Conservation (phyloP, 2,797 vertebrate genomes). For the Anguilla marmorata region DNA sequence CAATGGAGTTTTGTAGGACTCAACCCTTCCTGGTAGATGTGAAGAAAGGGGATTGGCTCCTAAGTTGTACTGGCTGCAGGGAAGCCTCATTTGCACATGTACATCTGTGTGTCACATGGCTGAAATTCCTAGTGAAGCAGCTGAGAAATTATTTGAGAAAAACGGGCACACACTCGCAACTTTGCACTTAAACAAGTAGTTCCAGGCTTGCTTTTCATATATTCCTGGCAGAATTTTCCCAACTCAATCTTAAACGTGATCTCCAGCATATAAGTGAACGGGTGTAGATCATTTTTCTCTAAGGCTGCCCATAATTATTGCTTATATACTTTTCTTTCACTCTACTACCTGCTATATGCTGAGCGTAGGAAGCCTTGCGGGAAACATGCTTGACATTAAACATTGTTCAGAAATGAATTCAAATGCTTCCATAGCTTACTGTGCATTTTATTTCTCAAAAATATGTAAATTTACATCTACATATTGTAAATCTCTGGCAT, state of each 20-base stretch:
- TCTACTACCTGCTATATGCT: background rate
- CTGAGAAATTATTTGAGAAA: background rate
- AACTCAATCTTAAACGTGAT: background rate
- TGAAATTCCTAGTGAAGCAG: background rate
- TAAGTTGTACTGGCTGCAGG: background rate
- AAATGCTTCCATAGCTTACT: conserved; percentile 15
- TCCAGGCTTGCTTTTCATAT: background rate
- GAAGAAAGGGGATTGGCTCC: background rate
- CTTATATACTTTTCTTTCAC: background rate
- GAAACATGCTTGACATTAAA: conserved; percentile 11
- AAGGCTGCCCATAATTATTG: background rate
- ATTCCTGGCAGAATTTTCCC: background rate
- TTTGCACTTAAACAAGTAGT: background rate
- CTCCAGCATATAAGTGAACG: background rate
- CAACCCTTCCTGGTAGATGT: background rate
- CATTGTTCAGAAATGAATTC: background rate
- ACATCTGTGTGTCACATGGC: background rate
- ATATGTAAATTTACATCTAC: background rate
- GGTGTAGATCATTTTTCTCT: background rate
- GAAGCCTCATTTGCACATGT: background rate
- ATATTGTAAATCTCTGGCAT: conserved; percentile 14
- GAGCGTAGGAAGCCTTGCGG: background rate
- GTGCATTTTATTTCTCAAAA: background rate
- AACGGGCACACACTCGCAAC: background rate
- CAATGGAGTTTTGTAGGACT: background rate